Conservation (phyloP, 2,113 vertebrate genomes). For the Tautogolabrus adspersus region DNA sequence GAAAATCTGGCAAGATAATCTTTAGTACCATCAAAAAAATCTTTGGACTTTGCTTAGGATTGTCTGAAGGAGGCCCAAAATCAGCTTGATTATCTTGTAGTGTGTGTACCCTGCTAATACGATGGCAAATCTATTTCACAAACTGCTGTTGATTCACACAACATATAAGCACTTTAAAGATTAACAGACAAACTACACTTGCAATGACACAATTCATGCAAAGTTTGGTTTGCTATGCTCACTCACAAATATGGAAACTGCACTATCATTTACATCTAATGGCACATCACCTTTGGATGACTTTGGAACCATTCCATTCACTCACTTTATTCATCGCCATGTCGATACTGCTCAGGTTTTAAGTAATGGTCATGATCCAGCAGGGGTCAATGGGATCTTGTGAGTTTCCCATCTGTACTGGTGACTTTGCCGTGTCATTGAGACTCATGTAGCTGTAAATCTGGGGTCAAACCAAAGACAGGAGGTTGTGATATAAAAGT, state of each 20-base stretch:
- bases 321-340: conserved; percentile 24
- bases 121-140: too few relatives aligned
- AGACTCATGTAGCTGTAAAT: conserved; percentile 54
- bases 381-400: conserved; percentile 55
- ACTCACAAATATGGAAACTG: conserved; percentile 51
- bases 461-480: conserved; percentile 43
- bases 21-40: too few relatives aligned
- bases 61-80: too few relatives aligned
- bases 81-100: too few relatives aligned
- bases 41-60: too few relatives aligned
- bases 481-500: conserved; percentile 30
- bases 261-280: conserved; percentile 41
- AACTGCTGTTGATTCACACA: not conserved
- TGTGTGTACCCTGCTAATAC: too few relatives aligned
- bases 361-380: conserved; percentile 53
- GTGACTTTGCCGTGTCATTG: conserved; percentile 58
- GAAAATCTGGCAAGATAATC: too few relatives aligned
- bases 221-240: conserved; percentile 37
- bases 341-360: conserved; percentile 43
- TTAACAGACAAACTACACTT: not conserved
- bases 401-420: conserved; percentile 46
- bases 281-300: conserved; percentile 50
- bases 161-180: not conserved
- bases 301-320: conserved; percentile 59
- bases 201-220: not conserved